Evolutionary conservation across 2,888 invertebrate species (phyloP), one percentile per base, ranked within the genome.

Genomic region (Ellobium chinense): DNA sequence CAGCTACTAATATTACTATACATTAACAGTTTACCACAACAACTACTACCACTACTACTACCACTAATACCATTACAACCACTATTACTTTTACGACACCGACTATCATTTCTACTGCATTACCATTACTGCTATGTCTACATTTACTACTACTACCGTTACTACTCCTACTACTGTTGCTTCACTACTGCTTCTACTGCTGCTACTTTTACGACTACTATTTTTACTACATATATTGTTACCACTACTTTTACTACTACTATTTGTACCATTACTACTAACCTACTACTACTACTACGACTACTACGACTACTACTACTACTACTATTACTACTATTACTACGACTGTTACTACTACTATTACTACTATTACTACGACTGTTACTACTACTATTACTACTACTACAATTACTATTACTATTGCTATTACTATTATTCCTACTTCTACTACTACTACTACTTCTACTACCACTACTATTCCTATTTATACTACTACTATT

Each of bases 381-480:
- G 29, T 29, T 63, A 63, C 63, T 63, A 63, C 63, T 63, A 63
- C 63, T 63, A 63, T 29, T 63, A 63, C 63, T 63, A 63, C 63
- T 63, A 63, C 63, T 63, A 63, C 63, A 27, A 63, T 29, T 63
- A 63, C 63, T 27, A 63, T 29, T 63, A 63, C 63, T 63, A 63
- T 29, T 63, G 29, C 63, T 63, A 63, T 29, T 29, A 63, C 63
- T 29, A 63, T 29, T 63, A 63, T 29, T 29, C n/a, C 63, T 63
- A 63, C 63, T 63, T 27, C 63, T 63, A 63, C 63, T 63, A 63
- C 63, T 63, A 63, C 63, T 63, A 63, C 63, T 63, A 63, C 63
- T 63, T 27, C 63, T 27, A 63, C 63, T 63, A 63, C 63, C 29
- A 63, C 63, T 63, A 63, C 63, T 63, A 63, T 29, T 63, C n/a